These are phyloP conservation scores for Magallana gigas DNA, from an alignment of 1,140 invertebrate species.

Conservation along the genomic window DNA sequence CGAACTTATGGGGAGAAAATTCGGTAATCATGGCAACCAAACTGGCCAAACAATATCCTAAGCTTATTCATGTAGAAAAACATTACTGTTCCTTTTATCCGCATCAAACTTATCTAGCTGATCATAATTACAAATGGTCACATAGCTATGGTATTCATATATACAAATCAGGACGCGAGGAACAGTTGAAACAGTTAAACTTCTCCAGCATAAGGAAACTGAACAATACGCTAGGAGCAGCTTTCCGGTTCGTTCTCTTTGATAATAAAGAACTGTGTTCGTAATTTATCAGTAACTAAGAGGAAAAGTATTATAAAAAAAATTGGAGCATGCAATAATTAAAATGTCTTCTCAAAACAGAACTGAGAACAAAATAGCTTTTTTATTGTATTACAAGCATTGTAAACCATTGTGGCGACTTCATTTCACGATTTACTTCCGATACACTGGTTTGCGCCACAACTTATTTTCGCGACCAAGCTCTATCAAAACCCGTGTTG, in stretches of 20 bases:
- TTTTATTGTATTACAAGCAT: too few relatives aligned
- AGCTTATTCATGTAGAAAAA: not conserved
- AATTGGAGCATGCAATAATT: too few relatives aligned
- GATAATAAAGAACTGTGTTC: not conserved
- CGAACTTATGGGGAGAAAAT: not conserved
- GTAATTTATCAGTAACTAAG: not conserved
- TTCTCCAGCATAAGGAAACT: not conserved
- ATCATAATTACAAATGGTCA: not conserved
- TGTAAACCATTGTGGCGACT: too few relatives aligned
- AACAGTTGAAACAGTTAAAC: not conserved
- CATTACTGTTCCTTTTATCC: constrained; percentile 3
- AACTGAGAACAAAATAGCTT: too few relatives aligned
- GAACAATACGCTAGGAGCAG: not conserved
- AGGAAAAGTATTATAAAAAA: too few relatives aligned
- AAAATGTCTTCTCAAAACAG: too few relatives aligned
- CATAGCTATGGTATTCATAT: not conserved
- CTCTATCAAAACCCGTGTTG: too few relatives aligned
- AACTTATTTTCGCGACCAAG: too few relatives aligned
- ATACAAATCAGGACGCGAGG: not conserved
- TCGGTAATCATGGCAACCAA: not conserved
- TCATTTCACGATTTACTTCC: too few relatives aligned
- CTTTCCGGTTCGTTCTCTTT: not conserved
- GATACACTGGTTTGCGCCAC: too few relatives aligned
- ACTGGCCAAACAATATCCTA: not conserved
- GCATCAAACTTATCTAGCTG: not conserved